phyloP scores from a whole-genome alignment of 2,113 vertebrate species.

The Haplochromis vanheusdeni region DNA sequence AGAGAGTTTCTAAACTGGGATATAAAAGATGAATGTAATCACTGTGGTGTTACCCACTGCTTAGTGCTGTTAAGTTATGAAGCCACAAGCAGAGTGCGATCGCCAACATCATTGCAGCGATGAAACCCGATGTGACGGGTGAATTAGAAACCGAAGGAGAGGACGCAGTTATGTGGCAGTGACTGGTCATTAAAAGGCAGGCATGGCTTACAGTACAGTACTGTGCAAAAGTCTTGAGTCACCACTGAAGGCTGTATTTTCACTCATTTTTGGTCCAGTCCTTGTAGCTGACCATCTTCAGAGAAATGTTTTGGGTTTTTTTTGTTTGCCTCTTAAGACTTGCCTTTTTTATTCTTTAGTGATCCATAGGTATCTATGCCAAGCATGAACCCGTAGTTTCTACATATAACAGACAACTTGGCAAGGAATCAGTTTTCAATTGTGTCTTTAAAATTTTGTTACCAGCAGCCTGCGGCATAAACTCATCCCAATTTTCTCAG shows the following conservation, averaged over 20 bases:
- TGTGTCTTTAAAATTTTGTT: not conserved
- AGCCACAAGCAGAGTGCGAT: not conserved
- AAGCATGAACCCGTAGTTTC: not conserved
- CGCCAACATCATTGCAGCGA: too few relatives aligned
- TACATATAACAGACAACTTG: not conserved
- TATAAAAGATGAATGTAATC: not conserved
- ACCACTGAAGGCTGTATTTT: not conserved
- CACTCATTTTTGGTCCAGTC: not conserved
- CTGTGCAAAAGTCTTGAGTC: not conserved
- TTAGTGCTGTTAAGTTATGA: not conserved
- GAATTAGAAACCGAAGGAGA: not conserved
- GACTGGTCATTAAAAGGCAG: not conserved
- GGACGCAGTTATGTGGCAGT: not conserved
- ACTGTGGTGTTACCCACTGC: not conserved
- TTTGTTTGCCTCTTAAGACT: not conserved
- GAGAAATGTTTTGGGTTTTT: rapidly evolving
- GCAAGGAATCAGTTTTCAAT: not conserved
- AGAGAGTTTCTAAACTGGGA: not conserved
- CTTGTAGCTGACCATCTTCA: not conserved
- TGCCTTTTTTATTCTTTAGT: too few relatives aligned
- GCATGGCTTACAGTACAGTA: not conserved
- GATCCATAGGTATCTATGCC: too few relatives aligned
- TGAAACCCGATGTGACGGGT: not conserved
- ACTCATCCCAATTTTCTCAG: not conserved
- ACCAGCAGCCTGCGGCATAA: not conserved